Conservation (phyloP, 2,888 invertebrate species). For the Plebejus anna region DNA sequence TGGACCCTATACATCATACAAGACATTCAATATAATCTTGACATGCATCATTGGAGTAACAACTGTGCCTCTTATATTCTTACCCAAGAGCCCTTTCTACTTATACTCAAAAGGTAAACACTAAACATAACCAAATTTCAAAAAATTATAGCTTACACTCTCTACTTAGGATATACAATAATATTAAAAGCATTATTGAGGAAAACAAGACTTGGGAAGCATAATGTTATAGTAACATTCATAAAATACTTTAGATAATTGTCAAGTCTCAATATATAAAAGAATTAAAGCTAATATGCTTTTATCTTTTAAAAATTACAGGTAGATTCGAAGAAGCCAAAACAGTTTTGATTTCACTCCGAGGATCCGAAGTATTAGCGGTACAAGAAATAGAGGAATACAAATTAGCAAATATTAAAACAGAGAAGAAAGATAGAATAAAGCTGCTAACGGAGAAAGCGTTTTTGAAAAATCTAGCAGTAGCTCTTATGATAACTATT, state of each 20-base stretch:
- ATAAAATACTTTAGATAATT: not conserved
- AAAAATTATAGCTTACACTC: no score
- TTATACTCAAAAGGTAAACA: slow-evolving; percentile 21
- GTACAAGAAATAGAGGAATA: slow-evolving; percentile 26
- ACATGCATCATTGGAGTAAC: slow-evolving; percentile 9
- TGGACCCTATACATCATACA: slow-evolving; percentile 21
- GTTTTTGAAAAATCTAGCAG: slow-evolving; percentile 24
- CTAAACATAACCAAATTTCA: not conserved
- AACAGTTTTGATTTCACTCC: slow-evolving; percentile 3
- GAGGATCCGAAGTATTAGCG: not conserved
- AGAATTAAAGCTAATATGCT: not conserved
- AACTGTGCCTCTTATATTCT: not conserved
- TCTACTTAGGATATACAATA: no score
- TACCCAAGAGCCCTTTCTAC: slow-evolving; percentile 26
- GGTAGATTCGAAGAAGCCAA: slow-evolving; percentile 11
- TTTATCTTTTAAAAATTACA: not conserved
- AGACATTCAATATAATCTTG: slow-evolving; percentile 15
- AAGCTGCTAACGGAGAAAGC: not conserved
- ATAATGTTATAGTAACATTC: no score
- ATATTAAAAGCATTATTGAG: no score
- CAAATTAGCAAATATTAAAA: not conserved
- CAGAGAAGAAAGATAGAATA: not conserved
- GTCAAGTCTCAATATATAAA: no score
- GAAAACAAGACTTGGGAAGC: no score
- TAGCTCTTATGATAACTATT: slow-evolving; percentile 7